Base-by-base conservation (phyloP, 2,797 vertebrate genomes). In the Anableps anableps region DNA sequence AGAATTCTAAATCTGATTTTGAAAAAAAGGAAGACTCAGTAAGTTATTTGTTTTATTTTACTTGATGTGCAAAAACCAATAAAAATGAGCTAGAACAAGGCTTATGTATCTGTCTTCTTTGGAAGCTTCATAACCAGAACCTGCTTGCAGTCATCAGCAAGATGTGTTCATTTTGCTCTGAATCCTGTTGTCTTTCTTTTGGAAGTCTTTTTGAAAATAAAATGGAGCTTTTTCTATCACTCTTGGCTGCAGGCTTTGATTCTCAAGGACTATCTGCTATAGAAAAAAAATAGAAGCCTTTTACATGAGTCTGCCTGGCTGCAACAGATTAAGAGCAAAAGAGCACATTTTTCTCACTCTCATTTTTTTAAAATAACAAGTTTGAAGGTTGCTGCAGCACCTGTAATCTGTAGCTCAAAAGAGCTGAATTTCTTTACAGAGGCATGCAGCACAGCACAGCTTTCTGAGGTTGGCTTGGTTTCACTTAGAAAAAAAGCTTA, bases 251-350 rank as follows among this genome's bases (percentile, higher is more conserved):
- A 80, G 85, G 74, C 86, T 88, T 70, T 77, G 78, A 77, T 48
- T 86, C 88, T 94, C 90, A 94, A 94, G 90, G 89, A 86, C 91
- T 80, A 47, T 5, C 73, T 72, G 72, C 83, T 79, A 85, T 75
- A 77, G 62, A 74, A 26, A 85, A 74, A 85, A 83, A 14, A 58
- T 26, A 80, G 29, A 76, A 34, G 10, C 51, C 38, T 84, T 91
- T 92, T 83, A 85, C 45, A 53, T 3, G 36, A 83, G 60, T 82
- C 86, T 73, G 62, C 45, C 83, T 89, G 78, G 82, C 83, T 83
- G 89, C 90, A 87, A 81, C 73, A 85, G 83, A 88, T 81, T 87
- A 85, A 4, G 26, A 86, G 85, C 13, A 45, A 87, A 91, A 87
- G 81, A n/a, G 47, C 74, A 53, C 81, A 80, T 85, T 77, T 64